phyloP scores from a whole-genome alignment of 2,888 invertebrate genomes.

The Mimas tiliae region DNA sequence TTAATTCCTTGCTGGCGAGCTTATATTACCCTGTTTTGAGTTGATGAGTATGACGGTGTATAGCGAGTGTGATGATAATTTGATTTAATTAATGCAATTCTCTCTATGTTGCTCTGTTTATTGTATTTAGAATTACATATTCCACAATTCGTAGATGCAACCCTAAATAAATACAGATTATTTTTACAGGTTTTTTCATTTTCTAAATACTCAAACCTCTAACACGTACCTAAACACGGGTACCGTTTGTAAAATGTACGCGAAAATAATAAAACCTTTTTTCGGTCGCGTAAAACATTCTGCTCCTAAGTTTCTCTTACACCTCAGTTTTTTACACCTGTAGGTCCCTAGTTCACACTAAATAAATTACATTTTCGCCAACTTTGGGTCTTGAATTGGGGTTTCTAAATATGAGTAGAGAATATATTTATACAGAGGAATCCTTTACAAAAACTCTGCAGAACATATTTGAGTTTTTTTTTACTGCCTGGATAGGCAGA shows the following conservation, averaged over 20 bases:
- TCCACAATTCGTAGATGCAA: neutral
- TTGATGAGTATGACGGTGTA: conserved; percentile 57
- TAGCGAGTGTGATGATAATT: conserved; percentile 54
- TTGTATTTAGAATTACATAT: neutral
- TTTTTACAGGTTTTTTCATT: neutral
- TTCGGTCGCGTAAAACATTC: neutral
- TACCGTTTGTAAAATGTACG: neutral
- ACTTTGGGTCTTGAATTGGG: conserved; percentile 17
- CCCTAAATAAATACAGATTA: neutral
- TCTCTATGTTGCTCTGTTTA: neutral
- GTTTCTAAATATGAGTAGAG: conserved; percentile 8
- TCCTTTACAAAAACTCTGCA: neutral
- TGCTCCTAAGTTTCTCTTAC: conserved; percentile 8
- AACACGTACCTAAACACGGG: too few species aligned
- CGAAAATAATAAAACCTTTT: conserved; percentile 12
- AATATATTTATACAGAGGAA: neutral
- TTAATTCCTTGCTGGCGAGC: conserved; percentile 74
- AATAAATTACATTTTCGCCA: conserved; percentile 23
- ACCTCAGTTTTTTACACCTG: conserved; percentile 14
- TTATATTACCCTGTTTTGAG: conserved; percentile 68
- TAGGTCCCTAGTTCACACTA: conserved; percentile 18
- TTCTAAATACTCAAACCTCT: too few species aligned
- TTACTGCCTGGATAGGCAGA: too few species aligned
- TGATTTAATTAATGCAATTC: conserved; percentile 26
- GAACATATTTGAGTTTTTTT: neutral